phyloP scores from a whole-genome alignment of 2,113 vertebrate species.

The Thunnus maccoyii region DNA sequence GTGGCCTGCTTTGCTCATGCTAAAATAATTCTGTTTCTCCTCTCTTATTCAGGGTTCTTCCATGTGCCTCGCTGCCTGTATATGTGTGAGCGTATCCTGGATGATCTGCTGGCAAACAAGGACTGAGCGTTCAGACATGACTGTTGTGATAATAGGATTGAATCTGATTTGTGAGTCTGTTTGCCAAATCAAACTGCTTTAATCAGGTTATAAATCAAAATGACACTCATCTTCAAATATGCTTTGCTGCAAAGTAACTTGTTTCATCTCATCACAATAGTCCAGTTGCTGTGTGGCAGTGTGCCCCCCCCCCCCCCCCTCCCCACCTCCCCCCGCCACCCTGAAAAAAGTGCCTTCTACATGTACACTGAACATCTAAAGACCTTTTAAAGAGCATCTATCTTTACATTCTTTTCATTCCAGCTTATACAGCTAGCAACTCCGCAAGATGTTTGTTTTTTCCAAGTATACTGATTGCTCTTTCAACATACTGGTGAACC shows the following conservation, averaged over 20 bases:
- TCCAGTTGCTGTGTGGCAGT: neutral
- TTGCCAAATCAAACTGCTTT: neutral
- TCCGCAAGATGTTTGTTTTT: neutral
- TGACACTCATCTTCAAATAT: neutral
- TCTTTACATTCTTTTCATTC: slow-evolving; percentile 1
- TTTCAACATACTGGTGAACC: neutral
- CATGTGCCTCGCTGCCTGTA: slow-evolving; percentile 79
- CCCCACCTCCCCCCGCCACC: too few species aligned
- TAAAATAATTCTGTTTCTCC: neutral
- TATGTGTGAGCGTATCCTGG: slow-evolving; percentile 77
- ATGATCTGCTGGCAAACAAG: slow-evolving; percentile 64
- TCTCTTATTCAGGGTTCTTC: slow-evolving; percentile 71
- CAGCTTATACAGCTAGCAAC: neutral
- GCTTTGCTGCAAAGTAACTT: neutral
- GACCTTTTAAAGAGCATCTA: neutral
- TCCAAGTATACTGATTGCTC: neutral
- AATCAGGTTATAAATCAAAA: neutral
- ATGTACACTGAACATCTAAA: neutral
- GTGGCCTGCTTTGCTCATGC: neutral
- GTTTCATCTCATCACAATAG: neutral
- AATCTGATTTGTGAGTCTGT: neutral
- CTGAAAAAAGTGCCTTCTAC: slow-evolving; percentile 15
- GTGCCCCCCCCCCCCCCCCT: too few species aligned
- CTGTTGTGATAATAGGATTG: neutral
- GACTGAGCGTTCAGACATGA: slow-evolving; percentile 14